A percentile compares a stretch with the other conserved stretches of the same genome.
These are phyloP conservation scores for Andrena chrysosceles DNA, from an alignment of 2,888 invertebrate genomes.

Conservation along the genomic window DNA sequence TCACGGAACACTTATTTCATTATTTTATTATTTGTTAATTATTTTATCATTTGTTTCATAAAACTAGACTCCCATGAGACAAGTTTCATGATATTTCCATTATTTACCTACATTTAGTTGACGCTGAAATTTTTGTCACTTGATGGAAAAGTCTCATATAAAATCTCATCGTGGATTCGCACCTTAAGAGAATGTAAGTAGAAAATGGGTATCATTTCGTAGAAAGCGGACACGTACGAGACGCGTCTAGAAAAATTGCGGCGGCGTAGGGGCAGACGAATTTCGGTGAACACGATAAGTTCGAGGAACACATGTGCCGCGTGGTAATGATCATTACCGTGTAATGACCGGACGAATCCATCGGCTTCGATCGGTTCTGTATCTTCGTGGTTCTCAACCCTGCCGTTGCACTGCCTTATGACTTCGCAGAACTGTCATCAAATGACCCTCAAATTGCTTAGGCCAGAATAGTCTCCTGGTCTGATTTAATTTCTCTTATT, in stretches of 20 bases:
- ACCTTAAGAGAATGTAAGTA: not conserved
- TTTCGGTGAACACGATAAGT: constrained; percentile 56
- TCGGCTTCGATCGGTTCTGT: constrained; percentile 57
- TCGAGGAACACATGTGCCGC: constrained; percentile 61
- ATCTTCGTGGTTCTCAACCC: constrained; percentile 51
- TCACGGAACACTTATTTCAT: too few relatives aligned
- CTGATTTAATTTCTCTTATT: too few relatives aligned
- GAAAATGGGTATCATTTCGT: constrained; percentile 8
- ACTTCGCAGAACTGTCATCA: not conserved
- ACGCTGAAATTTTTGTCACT: too few relatives aligned
- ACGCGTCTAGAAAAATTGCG: constrained; percentile 34
- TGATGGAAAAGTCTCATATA: too few relatives aligned
- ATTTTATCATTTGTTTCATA: too few relatives aligned
- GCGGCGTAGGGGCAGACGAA: constrained; percentile 40
- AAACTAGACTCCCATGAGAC: too few relatives aligned
- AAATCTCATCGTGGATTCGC: too few relatives aligned
- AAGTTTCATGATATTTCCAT: too few relatives aligned
- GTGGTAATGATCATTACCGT: constrained; percentile 64
- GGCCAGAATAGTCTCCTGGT: too few relatives aligned
- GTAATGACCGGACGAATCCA: constrained; percentile 68
- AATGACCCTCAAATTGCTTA: too few relatives aligned
- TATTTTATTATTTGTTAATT: too few relatives aligned
- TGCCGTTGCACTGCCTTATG: not conserved
- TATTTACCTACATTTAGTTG: too few relatives aligned
- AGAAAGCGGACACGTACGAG: constrained; percentile 2